These are phyloP conservation scores for Leptopilina drosophilae DNA, from an alignment of 2,888 invertebrate species.

Conservation along the genomic window DNA sequence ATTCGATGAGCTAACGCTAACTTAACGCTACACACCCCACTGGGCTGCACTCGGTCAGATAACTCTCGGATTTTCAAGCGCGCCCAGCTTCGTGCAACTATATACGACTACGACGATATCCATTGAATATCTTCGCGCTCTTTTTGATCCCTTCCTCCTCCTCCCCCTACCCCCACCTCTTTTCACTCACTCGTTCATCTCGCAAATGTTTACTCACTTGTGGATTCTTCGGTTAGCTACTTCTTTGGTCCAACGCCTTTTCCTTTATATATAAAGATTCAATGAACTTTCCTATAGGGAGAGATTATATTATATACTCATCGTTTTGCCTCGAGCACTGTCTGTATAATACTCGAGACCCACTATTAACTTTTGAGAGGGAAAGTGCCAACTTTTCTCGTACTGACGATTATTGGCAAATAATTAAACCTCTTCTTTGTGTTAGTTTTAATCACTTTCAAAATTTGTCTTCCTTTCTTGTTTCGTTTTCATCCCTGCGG, in stretches of 20 bases:
- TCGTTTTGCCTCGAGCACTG: constrained; percentile 7
- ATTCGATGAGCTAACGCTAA: constrained; percentile 72
- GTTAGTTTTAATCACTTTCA: too few species aligned
- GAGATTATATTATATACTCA: background rate
- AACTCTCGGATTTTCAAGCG: constrained; percentile 71
- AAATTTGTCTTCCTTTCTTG: too few species aligned
- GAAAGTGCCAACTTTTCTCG: background rate
- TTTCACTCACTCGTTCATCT: constrained; percentile 33
- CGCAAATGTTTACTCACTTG: constrained; percentile 39
- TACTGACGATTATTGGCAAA: too few species aligned
- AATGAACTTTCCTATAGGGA: constrained; percentile 15
- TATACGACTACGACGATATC: constrained; percentile 18
- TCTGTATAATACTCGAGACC: constrained; percentile 37
- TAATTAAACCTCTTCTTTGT: too few species aligned
- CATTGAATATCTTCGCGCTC: constrained; percentile 26
- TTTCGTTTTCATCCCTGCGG: constrained; percentile 62
- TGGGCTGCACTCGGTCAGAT: constrained; percentile 72
- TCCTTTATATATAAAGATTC: background rate
- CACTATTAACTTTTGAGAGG: background rate
- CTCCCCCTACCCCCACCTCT: constrained; percentile 42
- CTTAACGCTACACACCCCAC: constrained; percentile 74
- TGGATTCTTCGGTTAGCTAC: constrained; percentile 33
- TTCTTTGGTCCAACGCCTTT: constrained; percentile 27
- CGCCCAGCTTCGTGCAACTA: constrained; percentile 50
- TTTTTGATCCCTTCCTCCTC: constrained; percentile 46